phyloP scores from a whole-genome alignment of 2,113 vertebrate genomes.

The Entelurus aequoreus region DNA sequence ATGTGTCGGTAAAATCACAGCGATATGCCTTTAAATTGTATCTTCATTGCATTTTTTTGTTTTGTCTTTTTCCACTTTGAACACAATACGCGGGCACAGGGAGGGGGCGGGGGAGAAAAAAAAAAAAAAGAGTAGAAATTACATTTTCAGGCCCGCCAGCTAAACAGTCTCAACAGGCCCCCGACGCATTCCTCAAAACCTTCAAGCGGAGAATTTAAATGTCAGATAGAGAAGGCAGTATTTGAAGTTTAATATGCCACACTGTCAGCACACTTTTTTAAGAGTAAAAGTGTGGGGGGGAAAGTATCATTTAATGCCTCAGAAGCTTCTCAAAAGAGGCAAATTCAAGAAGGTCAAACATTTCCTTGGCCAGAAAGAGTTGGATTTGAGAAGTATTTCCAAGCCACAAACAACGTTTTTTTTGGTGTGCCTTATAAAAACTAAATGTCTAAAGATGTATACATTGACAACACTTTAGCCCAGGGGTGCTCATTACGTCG shows the following conservation, averaged over 20 bases:
- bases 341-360: neutral
- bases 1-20: neutral
- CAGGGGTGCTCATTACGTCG: too few relatives aligned
- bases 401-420: neutral
- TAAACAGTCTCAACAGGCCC: neutral
- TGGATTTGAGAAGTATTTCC: neutral
- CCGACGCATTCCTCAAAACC: neutral
- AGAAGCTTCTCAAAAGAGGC: neutral
- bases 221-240: constrained; percentile 1
- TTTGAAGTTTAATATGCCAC: constrained; percentile 6
- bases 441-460: too few relatives aligned
- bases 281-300: too few relatives aligned
- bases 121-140: neutral
- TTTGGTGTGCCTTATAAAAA: neutral
- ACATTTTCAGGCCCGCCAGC: constrained; percentile 6
- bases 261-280: neutral
- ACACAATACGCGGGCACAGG: neutral
- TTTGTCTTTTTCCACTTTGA: neutral
- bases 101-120: neutral
- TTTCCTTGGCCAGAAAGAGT: neutral
- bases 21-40: neutral
- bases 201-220: constrained; percentile 5
- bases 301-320: neutral
- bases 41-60: neutral
- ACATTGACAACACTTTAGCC: too few relatives aligned